These are phyloP conservation scores for Platysteira castanea DNA, from an alignment of 2,113 vertebrate genomes.

Conservation along the genomic window DNA sequence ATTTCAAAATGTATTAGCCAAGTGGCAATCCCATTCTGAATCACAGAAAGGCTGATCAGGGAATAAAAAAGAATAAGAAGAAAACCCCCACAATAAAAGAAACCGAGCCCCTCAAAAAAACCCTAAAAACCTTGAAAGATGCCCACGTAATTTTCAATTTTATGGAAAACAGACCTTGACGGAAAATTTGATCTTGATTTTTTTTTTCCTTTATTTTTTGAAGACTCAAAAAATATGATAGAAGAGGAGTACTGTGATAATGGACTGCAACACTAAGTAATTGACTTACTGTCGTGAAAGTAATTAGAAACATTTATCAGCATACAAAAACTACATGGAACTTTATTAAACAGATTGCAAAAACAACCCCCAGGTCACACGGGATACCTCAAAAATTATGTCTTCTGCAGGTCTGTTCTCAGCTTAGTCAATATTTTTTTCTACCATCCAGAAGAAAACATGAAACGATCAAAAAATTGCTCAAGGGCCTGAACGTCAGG, in stretches of 20 bases:
- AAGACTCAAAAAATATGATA: not conserved
- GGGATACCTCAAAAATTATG: not conserved
- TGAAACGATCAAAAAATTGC: not conserved
- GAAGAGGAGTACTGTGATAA: not conserved
- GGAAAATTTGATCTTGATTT: not conserved
- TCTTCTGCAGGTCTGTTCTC: not conserved
- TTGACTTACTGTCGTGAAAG: not conserved
- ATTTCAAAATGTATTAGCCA: constrained; percentile 19
- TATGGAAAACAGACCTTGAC: not conserved
- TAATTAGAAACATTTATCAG: constrained; percentile 48
- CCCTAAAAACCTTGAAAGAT: not conserved
- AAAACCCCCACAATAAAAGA: not conserved
- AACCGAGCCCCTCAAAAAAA: rapidly evolving
- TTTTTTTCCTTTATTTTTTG: not conserved
- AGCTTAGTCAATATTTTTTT: not conserved
- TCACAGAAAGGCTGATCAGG: not conserved
- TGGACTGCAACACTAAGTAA: not conserved
- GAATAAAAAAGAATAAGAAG: not conserved
- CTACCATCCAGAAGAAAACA: not conserved
- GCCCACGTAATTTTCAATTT: not conserved
- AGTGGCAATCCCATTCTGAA: not conserved
- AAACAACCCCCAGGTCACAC: not conserved
- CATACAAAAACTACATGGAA: not conserved
- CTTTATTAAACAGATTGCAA: not conserved
- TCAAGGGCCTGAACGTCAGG: not conserved